Evolutionary conservation across 2,888 invertebrate genomes (phyloP).

Genomic region (Callinectes sapidus): DNA sequence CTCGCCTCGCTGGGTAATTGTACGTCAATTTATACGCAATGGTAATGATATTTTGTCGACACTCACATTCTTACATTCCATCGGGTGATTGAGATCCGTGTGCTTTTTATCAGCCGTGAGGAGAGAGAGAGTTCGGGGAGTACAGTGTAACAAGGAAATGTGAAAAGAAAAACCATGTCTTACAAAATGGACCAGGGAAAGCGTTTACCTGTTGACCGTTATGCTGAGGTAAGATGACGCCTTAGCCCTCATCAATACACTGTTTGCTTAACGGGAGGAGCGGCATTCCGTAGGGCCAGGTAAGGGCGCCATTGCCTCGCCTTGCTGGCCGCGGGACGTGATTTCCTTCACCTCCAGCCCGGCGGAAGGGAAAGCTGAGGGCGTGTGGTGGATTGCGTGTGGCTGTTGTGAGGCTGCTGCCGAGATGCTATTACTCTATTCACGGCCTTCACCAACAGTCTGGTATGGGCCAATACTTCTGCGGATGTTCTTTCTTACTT

Average conservation of each 20-base stretch:
- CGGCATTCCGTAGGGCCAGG: neutral
- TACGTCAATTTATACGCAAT: neutral
- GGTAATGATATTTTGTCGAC: neutral
- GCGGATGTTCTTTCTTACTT: neutral
- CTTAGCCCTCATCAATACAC: neutral
- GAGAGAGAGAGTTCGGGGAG: neutral
- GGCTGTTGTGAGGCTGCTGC: neutral
- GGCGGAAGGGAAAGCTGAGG: conserved; percentile 27
- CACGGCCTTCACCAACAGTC: neutral
- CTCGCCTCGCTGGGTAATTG: neutral
- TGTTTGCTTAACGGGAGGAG: conserved; percentile 27
- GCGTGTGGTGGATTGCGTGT: neutral
- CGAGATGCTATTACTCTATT: neutral
- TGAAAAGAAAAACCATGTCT: neutral
- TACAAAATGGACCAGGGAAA: neutral
- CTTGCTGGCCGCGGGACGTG: neutral
- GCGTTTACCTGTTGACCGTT: neutral
- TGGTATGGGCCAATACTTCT: too few species aligned
- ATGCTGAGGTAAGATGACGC: conserved; percentile 7
- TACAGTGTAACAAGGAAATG: neutral
- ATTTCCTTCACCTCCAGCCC: neutral
- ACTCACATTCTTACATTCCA: neutral
- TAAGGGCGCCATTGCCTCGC: neutral
- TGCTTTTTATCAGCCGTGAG: neutral
- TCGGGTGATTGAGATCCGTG: neutral